These are phyloP conservation scores for Malurus splendens DNA, from an alignment of 2,797 vertebrate species.

Conservation along the genomic window DNA sequence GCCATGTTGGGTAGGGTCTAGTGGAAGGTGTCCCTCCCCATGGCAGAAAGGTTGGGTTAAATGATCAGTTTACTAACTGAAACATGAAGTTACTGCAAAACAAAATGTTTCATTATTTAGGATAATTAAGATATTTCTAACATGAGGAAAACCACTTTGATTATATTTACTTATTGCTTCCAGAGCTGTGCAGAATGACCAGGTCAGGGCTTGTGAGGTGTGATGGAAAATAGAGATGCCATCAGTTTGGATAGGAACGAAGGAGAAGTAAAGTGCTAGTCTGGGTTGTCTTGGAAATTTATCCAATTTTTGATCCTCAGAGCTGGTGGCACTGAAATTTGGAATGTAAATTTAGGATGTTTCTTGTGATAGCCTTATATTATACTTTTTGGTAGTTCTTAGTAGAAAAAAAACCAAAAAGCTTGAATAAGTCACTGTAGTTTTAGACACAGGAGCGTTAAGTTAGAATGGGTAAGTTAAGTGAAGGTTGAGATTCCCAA, in stretches of 20 bases:
- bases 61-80: background rate
- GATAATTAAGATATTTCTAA: background rate
- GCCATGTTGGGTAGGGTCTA: background rate
- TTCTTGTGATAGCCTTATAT: background rate
- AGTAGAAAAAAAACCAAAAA: background rate
- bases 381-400: background rate
- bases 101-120: background rate
- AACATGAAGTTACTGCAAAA: background rate
- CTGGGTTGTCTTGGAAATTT: background rate
- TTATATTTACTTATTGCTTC: background rate
- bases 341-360: background rate
- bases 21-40: background rate
- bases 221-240: background rate
- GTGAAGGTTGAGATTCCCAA: background rate
- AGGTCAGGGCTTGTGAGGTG: background rate
- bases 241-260: background rate
- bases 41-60: background rate
- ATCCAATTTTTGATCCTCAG: background rate
- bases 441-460: background rate
- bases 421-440: background rate
- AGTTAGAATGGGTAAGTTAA: background rate
- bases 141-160: background rate
- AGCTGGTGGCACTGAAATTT: background rate
- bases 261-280: rapidly evolving
- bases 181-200: background rate